Percentiles rank a stretch among this genome's conserved stretches.
Evolutionary conservation across 2,113 vertebrate genomes (phyloP).

Genomic region (Lasiurus borealis): DNA sequence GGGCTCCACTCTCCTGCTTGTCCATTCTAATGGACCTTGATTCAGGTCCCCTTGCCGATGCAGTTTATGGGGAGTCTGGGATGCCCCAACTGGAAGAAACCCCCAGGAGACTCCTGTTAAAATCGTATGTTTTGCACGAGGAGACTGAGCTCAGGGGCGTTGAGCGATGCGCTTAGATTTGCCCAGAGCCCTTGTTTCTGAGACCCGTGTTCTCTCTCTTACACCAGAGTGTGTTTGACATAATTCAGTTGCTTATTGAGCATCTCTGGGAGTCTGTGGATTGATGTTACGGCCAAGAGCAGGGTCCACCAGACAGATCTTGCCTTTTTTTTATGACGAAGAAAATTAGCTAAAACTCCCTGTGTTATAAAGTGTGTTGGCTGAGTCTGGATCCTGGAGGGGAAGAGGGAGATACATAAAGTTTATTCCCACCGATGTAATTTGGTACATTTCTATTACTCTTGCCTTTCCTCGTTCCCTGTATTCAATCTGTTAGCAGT

Average conservation of each 20-base stretch:
- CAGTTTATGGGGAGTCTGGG: background rate
- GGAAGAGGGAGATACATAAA: background rate
- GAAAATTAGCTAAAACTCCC: constrained; percentile 26
- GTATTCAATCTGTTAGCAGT: background rate
- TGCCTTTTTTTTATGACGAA: background rate
- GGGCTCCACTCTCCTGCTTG: background rate
- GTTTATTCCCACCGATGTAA: background rate
- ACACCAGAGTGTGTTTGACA: background rate
- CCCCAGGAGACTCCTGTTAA: background rate
- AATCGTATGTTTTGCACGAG: background rate
- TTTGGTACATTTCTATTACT: background rate
- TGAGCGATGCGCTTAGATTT: background rate
- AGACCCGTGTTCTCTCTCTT: background rate
- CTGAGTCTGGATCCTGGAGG: constrained; percentile 7
- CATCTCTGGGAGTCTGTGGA: background rate
- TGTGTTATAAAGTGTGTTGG: background rate
- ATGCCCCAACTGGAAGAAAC: background rate
- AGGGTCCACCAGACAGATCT: background rate
- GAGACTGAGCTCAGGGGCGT: background rate
- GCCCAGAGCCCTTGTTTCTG: background rate
- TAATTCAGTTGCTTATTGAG: background rate
- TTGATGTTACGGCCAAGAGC: background rate
- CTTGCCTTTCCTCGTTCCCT: background rate
- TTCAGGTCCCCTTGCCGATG: background rate
- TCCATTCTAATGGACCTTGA: background rate